These are phyloP conservation scores for Apostichopus parvimensis DNA, from an alignment of 35 echinoderm and acorn worm genomes.

Conservation along the genomic window DNA sequence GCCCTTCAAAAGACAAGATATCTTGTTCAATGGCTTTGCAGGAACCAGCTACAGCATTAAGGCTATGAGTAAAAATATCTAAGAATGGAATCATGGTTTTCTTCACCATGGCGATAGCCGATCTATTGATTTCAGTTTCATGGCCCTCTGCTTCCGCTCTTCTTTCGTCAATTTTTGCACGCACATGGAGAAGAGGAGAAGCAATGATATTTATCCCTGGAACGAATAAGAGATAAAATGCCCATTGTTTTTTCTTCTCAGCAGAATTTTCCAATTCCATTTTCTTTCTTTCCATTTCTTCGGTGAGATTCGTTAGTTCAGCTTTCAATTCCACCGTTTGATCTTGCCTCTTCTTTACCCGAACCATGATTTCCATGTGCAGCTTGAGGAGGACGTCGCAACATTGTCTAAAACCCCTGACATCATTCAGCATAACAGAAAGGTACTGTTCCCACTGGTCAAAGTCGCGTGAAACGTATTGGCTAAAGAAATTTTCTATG, in stretches of 20 bases:
- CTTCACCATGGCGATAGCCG: not conserved
- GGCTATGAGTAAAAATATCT: not conserved
- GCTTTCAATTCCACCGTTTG: not conserved
- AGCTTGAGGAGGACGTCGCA: too few species aligned
- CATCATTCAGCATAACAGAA: too few species aligned
- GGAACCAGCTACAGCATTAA: not conserved
- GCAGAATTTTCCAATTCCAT: not conserved
- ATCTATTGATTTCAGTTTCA: not conserved
- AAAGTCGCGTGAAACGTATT: conserved; percentile 15
- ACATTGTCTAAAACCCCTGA: too few species aligned
- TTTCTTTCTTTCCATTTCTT: conserved; percentile 4
- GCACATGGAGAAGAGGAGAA: not conserved
- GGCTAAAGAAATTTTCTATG: not conserved
- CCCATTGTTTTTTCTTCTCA: not conserved
- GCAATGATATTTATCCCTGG: conserved; percentile 3
- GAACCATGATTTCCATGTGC: too few species aligned
- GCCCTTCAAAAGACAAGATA: not conserved
- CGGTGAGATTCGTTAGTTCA: not conserved
- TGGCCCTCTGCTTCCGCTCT: not conserved
- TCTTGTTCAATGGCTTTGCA: too few species aligned
- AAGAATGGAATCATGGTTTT: not conserved
- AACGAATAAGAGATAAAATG: not conserved
- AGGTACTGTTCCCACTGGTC: not conserved
- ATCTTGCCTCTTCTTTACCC: not conserved
- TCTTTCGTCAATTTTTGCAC: not conserved